Evolutionary conservation across 2,888 invertebrate species (phyloP), one percentile per base, ranked within the genome.

Genomic region (Oeneis ivallda): DNA sequence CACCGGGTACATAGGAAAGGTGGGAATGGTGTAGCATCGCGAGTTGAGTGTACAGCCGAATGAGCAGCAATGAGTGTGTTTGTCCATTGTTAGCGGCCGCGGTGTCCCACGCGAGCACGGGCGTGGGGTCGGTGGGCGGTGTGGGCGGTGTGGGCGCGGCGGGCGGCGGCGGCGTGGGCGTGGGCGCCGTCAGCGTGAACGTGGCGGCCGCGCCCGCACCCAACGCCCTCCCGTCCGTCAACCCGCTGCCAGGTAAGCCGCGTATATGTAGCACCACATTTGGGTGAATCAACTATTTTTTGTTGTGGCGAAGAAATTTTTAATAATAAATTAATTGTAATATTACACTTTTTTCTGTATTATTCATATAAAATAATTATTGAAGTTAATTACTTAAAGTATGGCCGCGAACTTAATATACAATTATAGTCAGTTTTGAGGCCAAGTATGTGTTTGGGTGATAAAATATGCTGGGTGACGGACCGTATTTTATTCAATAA

Each of bases 21-120:
- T n/a, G n/a, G n/a, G n/a, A n/a, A n/a, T 37, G 8, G 15, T 15
- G 45, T 45, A 9, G 15, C n/a, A n/a, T 45, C 15, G 45, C 45
- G 15, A 45, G 15, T 37, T 53, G 15, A 19, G 19, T 56, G 56
- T 56, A 41, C 13, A 41, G 17, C 56, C 19, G 41, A 56, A 39
- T 7, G 19, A 13, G 39, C 56, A 41, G 58, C 54, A 60, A 49
- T 64, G 32, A 53, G 41, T 43, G 59, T 67, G 54, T 53, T 67
- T 69, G 53, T 66, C 19, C 62, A 19, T 37, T 13, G 41, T 19
- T 56, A 76, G 82, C 76, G 68, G 81, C 76, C 65, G 81, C 72
- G 65, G 84, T 76, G 66, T 76, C 79, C 60, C 81, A 82, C 71
- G 73, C 80, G 72, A 76, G 75, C 72, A 74, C 79, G 70, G 79